Evolutionary conservation across 2,888 invertebrate species (phyloP).

Genomic region (Ormyrus pomaceus): DNA sequence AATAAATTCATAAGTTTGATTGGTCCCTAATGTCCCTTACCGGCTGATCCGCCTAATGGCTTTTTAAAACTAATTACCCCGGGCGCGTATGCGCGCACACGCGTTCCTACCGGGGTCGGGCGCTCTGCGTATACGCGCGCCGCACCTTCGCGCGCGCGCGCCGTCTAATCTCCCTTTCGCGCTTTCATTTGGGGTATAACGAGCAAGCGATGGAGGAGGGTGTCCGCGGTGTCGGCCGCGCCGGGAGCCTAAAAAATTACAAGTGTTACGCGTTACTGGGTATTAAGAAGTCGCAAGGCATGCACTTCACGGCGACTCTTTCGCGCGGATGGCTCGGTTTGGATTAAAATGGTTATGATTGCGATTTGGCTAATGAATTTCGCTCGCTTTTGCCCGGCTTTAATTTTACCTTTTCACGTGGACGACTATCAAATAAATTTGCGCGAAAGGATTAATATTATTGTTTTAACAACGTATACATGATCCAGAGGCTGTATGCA

Average conservation of each 20-base stretch:
- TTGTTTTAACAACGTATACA: too few species aligned
- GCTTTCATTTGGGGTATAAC: conserved; percentile 16
- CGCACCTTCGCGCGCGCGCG: conserved; percentile 28
- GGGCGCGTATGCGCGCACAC: neutral
- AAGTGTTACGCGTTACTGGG: neutral
- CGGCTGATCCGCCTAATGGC: conserved; percentile 37
- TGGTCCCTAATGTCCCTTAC: conserved; percentile 38
- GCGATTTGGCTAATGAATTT: too few species aligned
- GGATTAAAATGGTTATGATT: neutral
- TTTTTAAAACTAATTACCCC: conserved; percentile 50
- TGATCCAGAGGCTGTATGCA: too few species aligned
- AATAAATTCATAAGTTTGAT: conserved; percentile 53
- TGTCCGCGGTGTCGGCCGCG: neutral
- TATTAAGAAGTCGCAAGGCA: neutral
- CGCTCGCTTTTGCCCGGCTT: too few species aligned
- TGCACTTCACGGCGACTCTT: neutral
- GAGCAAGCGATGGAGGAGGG: neutral
- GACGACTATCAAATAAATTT: too few species aligned
- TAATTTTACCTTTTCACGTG: too few species aligned
- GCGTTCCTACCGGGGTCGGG: too few species aligned
- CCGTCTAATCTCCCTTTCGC: conserved; percentile 32
- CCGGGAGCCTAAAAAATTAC: neutral
- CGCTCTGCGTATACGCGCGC: neutral
- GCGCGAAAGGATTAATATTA: too few species aligned
- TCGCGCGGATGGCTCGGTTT: neutral